phyloP scores from a whole-genome alignment of 2,797 vertebrate species.

The Eutrigla gurnardus region DNA sequence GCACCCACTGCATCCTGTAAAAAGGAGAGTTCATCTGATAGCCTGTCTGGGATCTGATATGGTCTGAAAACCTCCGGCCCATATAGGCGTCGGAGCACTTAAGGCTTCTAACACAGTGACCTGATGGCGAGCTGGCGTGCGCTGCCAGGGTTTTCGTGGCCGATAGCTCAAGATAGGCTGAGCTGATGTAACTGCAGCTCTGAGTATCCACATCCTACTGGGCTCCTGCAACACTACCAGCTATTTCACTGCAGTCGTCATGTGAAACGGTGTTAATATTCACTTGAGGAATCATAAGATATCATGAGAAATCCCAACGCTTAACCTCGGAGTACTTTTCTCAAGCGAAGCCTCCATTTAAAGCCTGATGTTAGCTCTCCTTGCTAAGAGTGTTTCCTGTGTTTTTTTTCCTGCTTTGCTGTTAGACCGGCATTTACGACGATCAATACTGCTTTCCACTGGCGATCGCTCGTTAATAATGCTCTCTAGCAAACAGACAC shows the following conservation, averaged over 20 bases:
- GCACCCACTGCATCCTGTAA: slow-evolving; percentile 60
- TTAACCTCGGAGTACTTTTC: too few relatives aligned
- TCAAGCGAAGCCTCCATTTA: neutral
- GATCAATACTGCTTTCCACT: too few relatives aligned
- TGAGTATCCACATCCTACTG: slow-evolving; percentile 24
- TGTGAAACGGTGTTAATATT: slow-evolving; percentile 40
- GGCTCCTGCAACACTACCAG: slow-evolving; percentile 5
- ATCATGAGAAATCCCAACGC: too few relatives aligned
- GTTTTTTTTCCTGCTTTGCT: slow-evolving; percentile 39
- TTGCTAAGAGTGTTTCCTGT: slow-evolving; percentile 33
- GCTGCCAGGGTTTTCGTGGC: slow-evolving; percentile 42
- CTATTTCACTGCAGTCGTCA: slow-evolving; percentile 37
- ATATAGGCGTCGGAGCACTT: slow-evolving; percentile 65
- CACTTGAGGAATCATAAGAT: slow-evolving; percentile 26
- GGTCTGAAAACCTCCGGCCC: slow-evolving; percentile 56
- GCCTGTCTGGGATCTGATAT: slow-evolving; percentile 66
- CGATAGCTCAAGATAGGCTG: slow-evolving; percentile 48
- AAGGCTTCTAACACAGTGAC: slow-evolving; percentile 48
- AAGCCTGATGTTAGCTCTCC: slow-evolving; percentile 31
- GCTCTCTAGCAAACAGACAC: slow-evolving; percentile 43
- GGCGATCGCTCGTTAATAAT: slow-evolving; percentile 31
- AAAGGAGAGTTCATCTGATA: slow-evolving; percentile 68
- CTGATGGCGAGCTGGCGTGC: slow-evolving; percentile 29
- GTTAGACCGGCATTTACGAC: slow-evolving; percentile 15
- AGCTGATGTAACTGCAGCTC: slow-evolving; percentile 54